Percentiles rank a stretch among this genome's conserved stretches.
Evolutionary conservation across 2,113 vertebrate species (phyloP).

Genomic region (Melanocharis versteri): DNA sequence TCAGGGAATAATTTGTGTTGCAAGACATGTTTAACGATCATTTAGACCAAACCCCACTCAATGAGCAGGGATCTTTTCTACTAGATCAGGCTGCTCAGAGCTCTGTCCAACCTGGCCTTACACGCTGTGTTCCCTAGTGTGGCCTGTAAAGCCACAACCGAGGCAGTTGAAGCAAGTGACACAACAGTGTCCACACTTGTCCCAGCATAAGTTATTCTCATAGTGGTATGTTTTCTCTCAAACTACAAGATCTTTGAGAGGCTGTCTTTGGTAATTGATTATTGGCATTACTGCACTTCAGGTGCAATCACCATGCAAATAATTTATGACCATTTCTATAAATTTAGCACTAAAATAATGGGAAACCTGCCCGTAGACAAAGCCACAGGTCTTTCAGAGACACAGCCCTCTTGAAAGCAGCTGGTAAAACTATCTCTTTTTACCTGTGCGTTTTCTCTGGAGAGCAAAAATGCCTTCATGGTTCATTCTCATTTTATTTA

Average conservation of each 20-base stretch:
- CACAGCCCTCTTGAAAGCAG: background rate
- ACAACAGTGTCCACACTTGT: background rate
- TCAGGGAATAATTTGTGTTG: background rate
- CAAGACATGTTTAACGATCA: background rate
- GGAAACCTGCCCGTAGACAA: background rate
- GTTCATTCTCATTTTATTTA: conserved; percentile 61
- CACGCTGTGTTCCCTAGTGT: background rate
- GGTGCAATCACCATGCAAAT: background rate
- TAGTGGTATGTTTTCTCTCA: background rate
- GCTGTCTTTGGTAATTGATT: background rate
- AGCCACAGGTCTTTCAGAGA: background rate
- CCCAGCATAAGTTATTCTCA: background rate
- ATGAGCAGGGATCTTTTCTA: background rate
- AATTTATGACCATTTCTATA: background rate
- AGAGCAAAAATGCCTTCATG: conserved; percentile 38
- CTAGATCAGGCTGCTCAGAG: background rate
- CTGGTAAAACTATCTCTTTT: background rate
- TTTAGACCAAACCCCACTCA: background rate
- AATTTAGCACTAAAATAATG: background rate
- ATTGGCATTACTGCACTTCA: background rate
- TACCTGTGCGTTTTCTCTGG: background rate
- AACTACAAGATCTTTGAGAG: background rate
- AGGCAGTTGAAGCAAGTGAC: background rate
- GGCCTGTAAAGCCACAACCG: background rate
- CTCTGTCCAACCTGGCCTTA: background rate